Base-by-base conservation (phyloP, 1,140 invertebrate genomes). In the Spodoptera frugiperda region DNA sequence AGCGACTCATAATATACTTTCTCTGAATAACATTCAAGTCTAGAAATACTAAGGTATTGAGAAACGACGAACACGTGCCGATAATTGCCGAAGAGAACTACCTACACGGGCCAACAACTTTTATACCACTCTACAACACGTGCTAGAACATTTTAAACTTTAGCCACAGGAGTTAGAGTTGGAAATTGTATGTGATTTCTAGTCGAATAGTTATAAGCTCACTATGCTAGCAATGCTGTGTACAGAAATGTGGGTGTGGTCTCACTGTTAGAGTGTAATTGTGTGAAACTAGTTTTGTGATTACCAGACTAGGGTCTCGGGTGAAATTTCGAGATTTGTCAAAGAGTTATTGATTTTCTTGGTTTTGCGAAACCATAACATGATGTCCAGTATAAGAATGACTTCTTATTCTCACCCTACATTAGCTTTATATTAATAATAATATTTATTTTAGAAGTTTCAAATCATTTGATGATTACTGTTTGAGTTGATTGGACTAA, bases 11-110 rank as follows among this genome's bases (percentile, higher is more conserved):
- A 72, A 72, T 48, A 72, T 73, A 73, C 71, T 73, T 73, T 59
- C 71, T 55, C 55, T 59, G 71, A 73, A 49, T 48, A 73, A 59
- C 71, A 61, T 55, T 59, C 51, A 71, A 53, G 30, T 55, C 49
- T 71, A 55, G 61, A 72, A 78, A 63, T 75, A 74, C 63, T 79
- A 79, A 78, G 63, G 72, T 74, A 68, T 79, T 77, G 75, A 79
- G 63, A 73, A 65, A 75, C 75, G 39, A 67, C 30, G 63, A 77
- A 67, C 80, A 80, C 81, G 78, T 82, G 78, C 75, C 75, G 76
- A 81, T 78, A 81, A 81, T 81, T 78, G 77, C 80, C 61, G 51
- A 30, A 70, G 17, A 44, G 44, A 76, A 78, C 65, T 81, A 76
- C 72, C 68, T 75, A 65, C 73, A 72, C 44, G 71, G 33, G 48